Conservation (phyloP, 2,888 invertebrate species). For the Orthosia gracilis region DNA sequence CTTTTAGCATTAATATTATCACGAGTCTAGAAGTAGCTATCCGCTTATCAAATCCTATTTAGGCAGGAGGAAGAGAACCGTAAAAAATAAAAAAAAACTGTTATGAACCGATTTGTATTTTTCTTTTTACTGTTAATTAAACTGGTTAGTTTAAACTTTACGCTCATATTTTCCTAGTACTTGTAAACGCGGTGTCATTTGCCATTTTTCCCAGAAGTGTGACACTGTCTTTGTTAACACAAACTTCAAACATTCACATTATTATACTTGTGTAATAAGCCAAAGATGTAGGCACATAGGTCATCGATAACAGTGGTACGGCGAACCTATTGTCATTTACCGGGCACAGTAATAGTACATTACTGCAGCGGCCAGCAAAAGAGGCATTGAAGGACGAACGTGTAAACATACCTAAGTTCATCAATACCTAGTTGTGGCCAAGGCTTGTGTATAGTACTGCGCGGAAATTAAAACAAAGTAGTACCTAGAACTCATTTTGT, state of each 20-base stretch:
- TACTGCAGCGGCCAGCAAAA: no score
- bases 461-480: no score
- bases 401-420: no score
- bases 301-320: not conserved
- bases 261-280: not conserved
- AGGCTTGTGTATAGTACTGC: no score
- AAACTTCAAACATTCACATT: slow-evolving; percentile 4
- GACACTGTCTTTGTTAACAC: slow-evolving; percentile 9
- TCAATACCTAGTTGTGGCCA: no score
- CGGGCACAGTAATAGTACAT: no score
- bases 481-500: no score
- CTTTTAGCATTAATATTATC: no score
- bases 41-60: not conserved
- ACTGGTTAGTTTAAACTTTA: not conserved
- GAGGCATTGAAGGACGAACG: no score
- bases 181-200: slow-evolving; percentile 23
- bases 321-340: not conserved
- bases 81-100: no score
- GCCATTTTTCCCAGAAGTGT: slow-evolving; percentile 16
- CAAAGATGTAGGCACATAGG: not conserved
- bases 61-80: no score
- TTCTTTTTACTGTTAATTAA: not conserved
- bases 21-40: not conserved
- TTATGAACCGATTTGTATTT: no score
- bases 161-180: slow-evolving; percentile 39